Evolutionary conservation across 2,797 vertebrate genomes (phyloP).

Genomic region (Thaleichthys pacificus): DNA sequence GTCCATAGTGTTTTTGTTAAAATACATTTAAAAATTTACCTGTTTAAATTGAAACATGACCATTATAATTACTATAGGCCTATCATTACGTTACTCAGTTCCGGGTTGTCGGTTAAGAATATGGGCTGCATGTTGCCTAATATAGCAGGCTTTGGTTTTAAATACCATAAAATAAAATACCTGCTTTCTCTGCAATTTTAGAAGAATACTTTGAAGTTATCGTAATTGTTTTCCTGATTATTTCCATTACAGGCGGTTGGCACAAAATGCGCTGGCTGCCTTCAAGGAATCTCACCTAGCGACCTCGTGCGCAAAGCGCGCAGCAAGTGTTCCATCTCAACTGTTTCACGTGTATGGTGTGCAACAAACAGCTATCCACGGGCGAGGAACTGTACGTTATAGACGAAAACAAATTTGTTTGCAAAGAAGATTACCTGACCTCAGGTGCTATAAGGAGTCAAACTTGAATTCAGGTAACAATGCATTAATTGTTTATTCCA

Average conservation of each 20-base stretch:
- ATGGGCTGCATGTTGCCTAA: background rate
- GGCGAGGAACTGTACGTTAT: conserved; percentile 97
- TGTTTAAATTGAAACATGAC: no score
- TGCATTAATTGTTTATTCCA: background rate
- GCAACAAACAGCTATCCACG: conserved; percentile 97
- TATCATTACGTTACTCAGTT: background rate
- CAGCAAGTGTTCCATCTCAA: conserved; percentile 94
- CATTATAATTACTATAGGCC: conserved; percentile 1
- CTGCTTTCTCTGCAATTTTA: background rate
- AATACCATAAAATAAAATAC: background rate
- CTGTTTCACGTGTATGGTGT: conserved; percentile 98
- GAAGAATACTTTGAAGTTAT: background rate
- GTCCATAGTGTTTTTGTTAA: background rate
- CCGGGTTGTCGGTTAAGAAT: background rate
- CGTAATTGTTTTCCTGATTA: background rate
- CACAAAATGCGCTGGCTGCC: conserved; percentile 93
- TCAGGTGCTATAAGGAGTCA: conserved; percentile 87
- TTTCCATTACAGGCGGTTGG: conserved; percentile 82
- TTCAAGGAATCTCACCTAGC: conserved; percentile 92
- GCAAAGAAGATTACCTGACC: conserved; percentile 93
- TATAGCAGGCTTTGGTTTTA: background rate
- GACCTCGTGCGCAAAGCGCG: conserved; percentile 93
- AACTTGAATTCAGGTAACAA: conserved; percentile 91
- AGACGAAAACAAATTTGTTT: conserved; percentile 97
- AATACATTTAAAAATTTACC: no score